phyloP scores from a whole-genome alignment of 2,797 vertebrate species.

The Glyptemys insculpta region DNA sequence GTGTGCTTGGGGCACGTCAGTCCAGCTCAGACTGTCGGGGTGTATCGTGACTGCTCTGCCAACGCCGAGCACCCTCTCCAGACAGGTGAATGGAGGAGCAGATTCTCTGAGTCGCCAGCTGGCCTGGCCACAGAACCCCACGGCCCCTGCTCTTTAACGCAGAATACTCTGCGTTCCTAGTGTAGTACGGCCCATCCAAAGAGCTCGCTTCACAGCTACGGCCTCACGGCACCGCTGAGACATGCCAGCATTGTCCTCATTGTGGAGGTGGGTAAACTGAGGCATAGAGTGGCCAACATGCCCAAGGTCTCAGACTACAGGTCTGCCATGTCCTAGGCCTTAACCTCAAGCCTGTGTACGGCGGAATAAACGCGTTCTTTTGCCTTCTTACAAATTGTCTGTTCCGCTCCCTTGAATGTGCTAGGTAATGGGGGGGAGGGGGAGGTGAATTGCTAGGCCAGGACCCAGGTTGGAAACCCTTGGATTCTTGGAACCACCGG shows the following conservation, averaged over 20 bases:
- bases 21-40: neutral
- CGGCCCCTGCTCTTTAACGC: too few relatives aligned
- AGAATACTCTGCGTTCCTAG: too few relatives aligned
- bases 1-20: neutral
- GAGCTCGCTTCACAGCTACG: neutral
- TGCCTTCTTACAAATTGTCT: neutral
- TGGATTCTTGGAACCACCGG: neutral
- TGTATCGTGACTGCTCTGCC: neutral
- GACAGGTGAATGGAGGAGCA: neutral
- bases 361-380: neutral
- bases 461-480: neutral
- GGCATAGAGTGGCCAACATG: neutral
- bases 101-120: too few relatives aligned
- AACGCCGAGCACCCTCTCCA: neutral
- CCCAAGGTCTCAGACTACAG: neutral
- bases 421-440: fast-evolving
- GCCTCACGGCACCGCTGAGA: fast-evolving
- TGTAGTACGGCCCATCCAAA: too few relatives aligned
- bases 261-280: neutral
- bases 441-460: neutral
- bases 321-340: neutral
- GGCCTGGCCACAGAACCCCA: too few relatives aligned
- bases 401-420: neutral
- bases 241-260: neutral
- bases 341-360: neutral